Evolutionary conservation across 2,113 vertebrate species (phyloP), one percentile per base, ranked within the genome.

Genomic region (Polyodon spathula): DNA sequence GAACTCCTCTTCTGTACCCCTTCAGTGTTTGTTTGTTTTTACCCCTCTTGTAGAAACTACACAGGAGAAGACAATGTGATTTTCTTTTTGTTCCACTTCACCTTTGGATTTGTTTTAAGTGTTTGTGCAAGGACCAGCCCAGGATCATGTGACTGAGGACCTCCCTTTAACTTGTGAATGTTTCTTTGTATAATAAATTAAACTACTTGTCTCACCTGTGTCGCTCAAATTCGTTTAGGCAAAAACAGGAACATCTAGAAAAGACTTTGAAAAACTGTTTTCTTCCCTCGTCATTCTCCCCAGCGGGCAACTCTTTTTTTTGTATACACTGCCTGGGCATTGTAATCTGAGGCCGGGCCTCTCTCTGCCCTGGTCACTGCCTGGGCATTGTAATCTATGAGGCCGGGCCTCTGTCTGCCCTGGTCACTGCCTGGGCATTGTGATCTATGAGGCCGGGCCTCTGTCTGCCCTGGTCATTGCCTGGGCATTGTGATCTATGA

Each of bases 151-250:
- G 65, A 77, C 66, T 70, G 68, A 73, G 8, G 44, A 46, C 44
- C 65, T 63, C 66, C 62, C 71, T 66, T 62, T 73, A 71, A 68
- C 71, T 67, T 76, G 72, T 76, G 68, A 75, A 78, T 78, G 66
- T 74, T 65, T 53, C 61, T 78, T 75, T 76, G 73, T 75, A 72
- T 70, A 79, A 75, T 77, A 77, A 77, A 79, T 72, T 65, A 64
- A 72, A 74, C 62, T 71, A 60, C 65, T 69, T 62, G 60, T 72
- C 65, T 58, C 39, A 55, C n/a, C 14, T 27, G 6, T 44, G 63
- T 42, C 37, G 7, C 15, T 42, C 16, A 41, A 43, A 27, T 11
- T 54, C 37, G 50, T 4, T 14, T 38, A n/a, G 11, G 3, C 51
- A 44, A 5, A 17, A 52, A 54, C 52, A 50, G 14, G 6, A 27